Percentiles rank a stretch among this genome's conserved stretches.
phyloP scores from a whole-genome alignment of 2,888 invertebrate genomes.

The Netelia melanura region DNA sequence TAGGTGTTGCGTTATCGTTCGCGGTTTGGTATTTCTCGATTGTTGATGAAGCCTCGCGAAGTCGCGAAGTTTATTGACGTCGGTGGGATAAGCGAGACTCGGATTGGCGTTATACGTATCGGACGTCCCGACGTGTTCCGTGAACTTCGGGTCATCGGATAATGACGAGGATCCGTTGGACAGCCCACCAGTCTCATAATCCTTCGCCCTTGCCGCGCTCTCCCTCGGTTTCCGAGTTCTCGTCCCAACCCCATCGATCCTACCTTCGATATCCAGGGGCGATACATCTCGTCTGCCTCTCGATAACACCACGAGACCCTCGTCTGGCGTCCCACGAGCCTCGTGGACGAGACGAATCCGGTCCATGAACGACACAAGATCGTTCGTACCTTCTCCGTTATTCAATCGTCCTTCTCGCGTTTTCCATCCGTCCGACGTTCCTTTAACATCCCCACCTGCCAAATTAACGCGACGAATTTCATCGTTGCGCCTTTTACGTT shows the following conservation, averaged over 20 bases:
- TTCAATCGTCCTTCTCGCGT: background rate
- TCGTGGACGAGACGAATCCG: background rate
- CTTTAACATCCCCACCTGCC: background rate
- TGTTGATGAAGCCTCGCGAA: slow-evolving; percentile 64
- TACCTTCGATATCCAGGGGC: background rate
- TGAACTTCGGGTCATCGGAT: slow-evolving; percentile 26
- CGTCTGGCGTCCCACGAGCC: background rate
- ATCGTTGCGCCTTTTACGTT: slow-evolving; percentile 1
- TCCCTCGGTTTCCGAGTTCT: background rate
- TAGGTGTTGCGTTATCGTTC: slow-evolving; percentile 60
- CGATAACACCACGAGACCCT: background rate
- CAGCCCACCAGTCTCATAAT: slow-evolving; percentile 24
- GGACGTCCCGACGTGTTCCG: background rate
- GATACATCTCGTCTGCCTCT: background rate
- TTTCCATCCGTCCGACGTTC: slow-evolving; percentile 8
- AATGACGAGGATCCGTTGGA: slow-evolving; percentile 32
- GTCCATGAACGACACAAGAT: background rate
- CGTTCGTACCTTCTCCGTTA: background rate
- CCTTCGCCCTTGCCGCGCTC: slow-evolving; percentile 8
- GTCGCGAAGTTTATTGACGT: slow-evolving; percentile 38
- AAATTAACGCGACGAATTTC: background rate
- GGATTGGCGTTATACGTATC: slow-evolving; percentile 22
- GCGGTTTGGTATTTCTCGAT: slow-evolving; percentile 66
- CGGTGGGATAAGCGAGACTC: background rate
- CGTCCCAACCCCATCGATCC: background rate